phyloP scores from a whole-genome alignment of 2,113 vertebrate genomes.

The Equus quagga region DNA sequence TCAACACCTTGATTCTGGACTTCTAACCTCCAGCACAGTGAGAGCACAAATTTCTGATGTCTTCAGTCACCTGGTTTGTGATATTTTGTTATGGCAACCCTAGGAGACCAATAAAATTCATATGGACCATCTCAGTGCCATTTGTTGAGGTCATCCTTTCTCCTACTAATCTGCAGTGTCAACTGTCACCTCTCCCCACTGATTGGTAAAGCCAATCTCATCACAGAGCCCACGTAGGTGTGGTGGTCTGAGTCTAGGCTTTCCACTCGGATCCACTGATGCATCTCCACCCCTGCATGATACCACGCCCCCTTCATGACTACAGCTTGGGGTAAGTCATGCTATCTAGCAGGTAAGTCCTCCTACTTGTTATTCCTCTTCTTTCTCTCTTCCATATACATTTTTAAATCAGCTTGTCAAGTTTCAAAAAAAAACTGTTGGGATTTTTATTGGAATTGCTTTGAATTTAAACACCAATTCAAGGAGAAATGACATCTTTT shows the following conservation, averaged over 20 bases:
- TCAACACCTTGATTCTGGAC: neutral
- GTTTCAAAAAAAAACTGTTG: neutral
- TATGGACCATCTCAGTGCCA: neutral
- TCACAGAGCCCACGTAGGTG: rapidly evolving
- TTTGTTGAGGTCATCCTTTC: neutral
- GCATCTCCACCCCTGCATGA: neutral
- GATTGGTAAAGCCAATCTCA: neutral
- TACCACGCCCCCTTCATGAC: neutral
- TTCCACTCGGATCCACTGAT: neutral
- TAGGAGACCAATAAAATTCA: neutral
- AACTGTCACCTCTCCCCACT: neutral
- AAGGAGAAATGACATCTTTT: neutral
- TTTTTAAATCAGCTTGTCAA: slow-evolving; percentile 10
- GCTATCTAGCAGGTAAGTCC: neutral
- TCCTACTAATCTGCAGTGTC: neutral
- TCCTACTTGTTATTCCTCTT: neutral
- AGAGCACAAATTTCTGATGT: neutral
- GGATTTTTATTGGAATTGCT: neutral
- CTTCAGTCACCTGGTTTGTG: neutral
- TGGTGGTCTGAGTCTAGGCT: neutral
- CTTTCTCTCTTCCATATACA: neutral
- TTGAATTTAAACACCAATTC: neutral
- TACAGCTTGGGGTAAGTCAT: neutral
- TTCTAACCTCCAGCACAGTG: neutral
- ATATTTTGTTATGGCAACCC: neutral